phyloP scores from a whole-genome alignment of 1,140 invertebrate genomes.

The Ridgeia piscesae region DNA sequence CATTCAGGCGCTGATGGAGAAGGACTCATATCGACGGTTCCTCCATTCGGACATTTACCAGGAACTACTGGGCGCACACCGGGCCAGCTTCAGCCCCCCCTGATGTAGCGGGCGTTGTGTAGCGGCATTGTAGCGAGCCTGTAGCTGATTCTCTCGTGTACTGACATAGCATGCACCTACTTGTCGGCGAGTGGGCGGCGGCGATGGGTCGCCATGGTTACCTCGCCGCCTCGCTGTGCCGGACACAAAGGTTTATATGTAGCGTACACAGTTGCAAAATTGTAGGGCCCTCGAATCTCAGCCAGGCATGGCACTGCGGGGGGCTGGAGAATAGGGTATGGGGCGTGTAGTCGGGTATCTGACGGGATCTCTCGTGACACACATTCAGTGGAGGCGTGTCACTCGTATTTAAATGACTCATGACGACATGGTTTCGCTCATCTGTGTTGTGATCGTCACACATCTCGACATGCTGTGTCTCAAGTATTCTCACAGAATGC shows the following conservation, averaged over 20 bases:
- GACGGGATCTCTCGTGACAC: not conserved
- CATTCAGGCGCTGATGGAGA: slow-evolving; percentile 64
- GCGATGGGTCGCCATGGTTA: too few species aligned
- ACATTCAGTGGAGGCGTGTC: not conserved
- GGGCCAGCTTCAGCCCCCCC: slow-evolving; percentile 1
- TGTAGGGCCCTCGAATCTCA: not conserved
- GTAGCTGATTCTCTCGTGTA: not conserved
- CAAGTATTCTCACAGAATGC: too few species aligned
- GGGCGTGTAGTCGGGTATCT: not conserved
- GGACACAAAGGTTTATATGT: not conserved
- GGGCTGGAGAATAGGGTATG: not conserved
- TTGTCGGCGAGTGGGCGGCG: not conserved
- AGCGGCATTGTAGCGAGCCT: not conserved
- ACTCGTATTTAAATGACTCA: not conserved
- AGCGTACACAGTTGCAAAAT: not conserved
- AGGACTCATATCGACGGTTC: slow-evolving; percentile 65
- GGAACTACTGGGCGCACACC: slow-evolving; percentile 44
- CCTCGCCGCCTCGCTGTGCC: too few species aligned
- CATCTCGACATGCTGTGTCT: not conserved
- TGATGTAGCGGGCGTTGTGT: not conserved
- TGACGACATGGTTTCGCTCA: not conserved
- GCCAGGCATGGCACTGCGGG: not conserved
- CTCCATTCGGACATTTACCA: slow-evolving; percentile 62
- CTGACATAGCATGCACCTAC: not conserved
- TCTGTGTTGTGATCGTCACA: not conserved